Base-by-base conservation (phyloP, 2,888 invertebrate species). In the Muschampia plurimacula region DNA sequence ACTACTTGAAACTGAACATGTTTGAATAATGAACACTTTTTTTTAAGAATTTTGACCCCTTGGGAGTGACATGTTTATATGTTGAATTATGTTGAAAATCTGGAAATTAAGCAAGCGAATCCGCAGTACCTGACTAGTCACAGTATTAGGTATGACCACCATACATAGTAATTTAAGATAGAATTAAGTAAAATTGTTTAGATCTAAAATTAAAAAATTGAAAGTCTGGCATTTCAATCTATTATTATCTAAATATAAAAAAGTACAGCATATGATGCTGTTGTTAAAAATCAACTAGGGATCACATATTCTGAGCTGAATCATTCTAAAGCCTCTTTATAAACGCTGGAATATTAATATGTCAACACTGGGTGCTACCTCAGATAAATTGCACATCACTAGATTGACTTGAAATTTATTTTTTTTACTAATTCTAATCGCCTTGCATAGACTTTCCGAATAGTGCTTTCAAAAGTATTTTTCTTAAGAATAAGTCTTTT, bases 161-260 rank as follows among this genome's bases (percentile, higher is more conserved):
- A 70, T 57, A 65, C 65, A 71, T 57, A 13, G 2, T 7, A 32
- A 44, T 32, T 55, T 71, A 60, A 60, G 39, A n/a, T 59, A 65
- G 12, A 39, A 36, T 39, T 60, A 71, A 57, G 60, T 59, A 39
- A 57, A 74, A 75, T 79, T 78, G 77, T 78, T 76, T 82, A 80
- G 80, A 80, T 78, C 69, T 71, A 73, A 79, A 76, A 77, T 73
- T 76, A 75, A 81, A 79, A 73, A 77, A 64, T 70, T 77, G 79
- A 76, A 86, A 85, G 87, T 87, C 85, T 87, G 85, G 85, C 78
- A 80, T 84, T 76, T 74, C 81, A 81, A 63, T 72, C 52, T 72
- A 72, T 72, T 72, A 63, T 49, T 62, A 62, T 41, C 32, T 62
- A 67, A 63, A 72, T 15, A 55, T 15, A n/a, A 46, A 67, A 62